phyloP scores from a whole-genome alignment of 2,797 vertebrate genomes.

The Molossus alvarezi region DNA sequence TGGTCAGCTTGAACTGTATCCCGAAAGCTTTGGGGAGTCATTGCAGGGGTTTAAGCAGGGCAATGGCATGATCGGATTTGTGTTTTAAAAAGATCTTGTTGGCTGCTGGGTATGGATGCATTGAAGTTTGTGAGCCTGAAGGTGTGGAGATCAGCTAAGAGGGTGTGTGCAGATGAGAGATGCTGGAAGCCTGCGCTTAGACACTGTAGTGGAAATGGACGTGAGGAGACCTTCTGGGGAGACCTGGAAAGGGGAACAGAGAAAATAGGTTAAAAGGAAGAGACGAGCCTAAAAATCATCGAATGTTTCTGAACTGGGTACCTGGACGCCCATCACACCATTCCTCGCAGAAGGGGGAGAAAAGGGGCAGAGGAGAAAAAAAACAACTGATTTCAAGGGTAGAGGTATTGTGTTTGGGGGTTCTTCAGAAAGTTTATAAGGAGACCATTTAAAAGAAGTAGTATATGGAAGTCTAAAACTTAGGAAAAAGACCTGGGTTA shows the following conservation, averaged over 20 bases:
- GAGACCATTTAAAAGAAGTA: neutral
- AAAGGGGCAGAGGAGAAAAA: too few species aligned
- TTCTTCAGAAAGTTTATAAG: neutral
- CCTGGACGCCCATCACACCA: neutral
- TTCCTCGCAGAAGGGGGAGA: neutral
- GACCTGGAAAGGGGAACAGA: neutral
- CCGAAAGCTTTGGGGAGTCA: slow-evolving; percentile 70
- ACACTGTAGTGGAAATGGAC: neutral
- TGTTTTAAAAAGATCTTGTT: slow-evolving; percentile 79
- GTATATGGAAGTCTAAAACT: neutral
- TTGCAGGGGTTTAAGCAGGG: slow-evolving; percentile 63
- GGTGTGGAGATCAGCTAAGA: neutral
- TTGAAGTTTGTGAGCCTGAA: slow-evolving; percentile 35
- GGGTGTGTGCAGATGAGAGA: neutral
- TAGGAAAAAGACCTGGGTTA: neutral
- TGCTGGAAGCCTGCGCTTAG: neutral
- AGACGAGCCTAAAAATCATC: neutral
- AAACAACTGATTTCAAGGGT: neutral
- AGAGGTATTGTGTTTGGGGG: neutral
- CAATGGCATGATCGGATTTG: slow-evolving; percentile 68
- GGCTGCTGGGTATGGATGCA: neutral
- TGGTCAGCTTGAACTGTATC: slow-evolving; percentile 55
- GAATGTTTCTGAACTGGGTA: neutral
- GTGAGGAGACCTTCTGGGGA: neutral
- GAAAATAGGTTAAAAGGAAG: neutral